phyloP scores from a whole-genome alignment of 2,888 invertebrate genomes.

The Agrotis ipsilon region DNA sequence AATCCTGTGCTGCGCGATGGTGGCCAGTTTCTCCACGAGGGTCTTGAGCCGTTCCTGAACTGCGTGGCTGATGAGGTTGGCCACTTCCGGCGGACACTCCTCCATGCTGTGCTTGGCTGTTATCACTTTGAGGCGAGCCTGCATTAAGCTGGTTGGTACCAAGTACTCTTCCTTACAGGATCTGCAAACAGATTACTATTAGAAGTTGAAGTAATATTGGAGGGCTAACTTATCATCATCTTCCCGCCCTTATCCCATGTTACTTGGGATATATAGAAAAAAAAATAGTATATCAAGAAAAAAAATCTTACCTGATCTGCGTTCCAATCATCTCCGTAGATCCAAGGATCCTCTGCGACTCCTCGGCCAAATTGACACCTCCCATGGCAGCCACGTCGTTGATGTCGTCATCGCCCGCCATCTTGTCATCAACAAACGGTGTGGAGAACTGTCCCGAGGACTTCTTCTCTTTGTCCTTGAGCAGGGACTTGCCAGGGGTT shows the following conservation, averaged over 20 bases:
- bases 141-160: constrained; percentile 94
- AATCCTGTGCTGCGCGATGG: constrained; percentile 98
- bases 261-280: no score
- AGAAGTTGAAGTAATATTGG: background rate
- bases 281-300: no score
- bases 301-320: constrained; percentile 92
- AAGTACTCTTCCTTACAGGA: constrained; percentile 98
- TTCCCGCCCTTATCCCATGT: background rate
- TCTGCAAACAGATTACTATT: constrained; percentile 60
- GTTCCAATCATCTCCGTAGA: constrained; percentile 97
- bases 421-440: constrained; percentile 87
- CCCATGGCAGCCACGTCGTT: constrained; percentile 99
- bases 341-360: constrained; percentile 98
- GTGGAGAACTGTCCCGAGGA: constrained; percentile 79
- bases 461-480: constrained; percentile 95
- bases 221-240: background rate
- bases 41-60: constrained; percentile 98
- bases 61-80: constrained; percentile 97
- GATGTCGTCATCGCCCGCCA: constrained; percentile 97
- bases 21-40: constrained; percentile 97
- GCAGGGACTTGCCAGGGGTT: constrained; percentile 91
- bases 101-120: constrained; percentile 95
- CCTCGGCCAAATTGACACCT: constrained; percentile 99
- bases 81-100: constrained; percentile 96
- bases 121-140: constrained; percentile 94